phyloP scores from a whole-genome alignment of 2,113 vertebrate species.

The Romanogobio albipinnatus region DNA sequence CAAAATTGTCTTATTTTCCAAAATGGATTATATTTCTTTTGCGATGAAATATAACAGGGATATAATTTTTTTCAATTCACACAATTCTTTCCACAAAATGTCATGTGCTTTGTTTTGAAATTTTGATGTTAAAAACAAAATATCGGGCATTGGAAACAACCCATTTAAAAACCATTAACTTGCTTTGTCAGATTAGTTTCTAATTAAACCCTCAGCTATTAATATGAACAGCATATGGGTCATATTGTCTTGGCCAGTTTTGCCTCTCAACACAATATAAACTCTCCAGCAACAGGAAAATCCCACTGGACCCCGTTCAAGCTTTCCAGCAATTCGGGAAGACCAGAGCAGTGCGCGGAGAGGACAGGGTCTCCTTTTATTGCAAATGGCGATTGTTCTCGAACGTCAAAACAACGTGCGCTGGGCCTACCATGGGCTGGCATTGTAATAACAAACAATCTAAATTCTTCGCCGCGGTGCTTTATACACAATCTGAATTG shows the following conservation, averaged over 20 bases:
- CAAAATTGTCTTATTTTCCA: background rate
- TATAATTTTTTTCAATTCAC: background rate
- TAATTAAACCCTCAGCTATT: background rate
- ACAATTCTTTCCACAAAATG: background rate
- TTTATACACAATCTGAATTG: slow-evolving; percentile 63
- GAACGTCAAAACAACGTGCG: slow-evolving; percentile 68
- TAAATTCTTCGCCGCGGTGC: slow-evolving; percentile 56
- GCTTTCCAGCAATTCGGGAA: slow-evolving; percentile 54
- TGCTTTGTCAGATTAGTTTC: slow-evolving; percentile 3
- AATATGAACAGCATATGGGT: background rate
- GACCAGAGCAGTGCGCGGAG: slow-evolving; percentile 18
- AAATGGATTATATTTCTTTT: background rate
- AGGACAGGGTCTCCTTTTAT: slow-evolving; percentile 60
- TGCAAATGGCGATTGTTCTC: slow-evolving; percentile 70
- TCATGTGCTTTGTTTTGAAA: background rate
- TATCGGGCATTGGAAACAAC: background rate
- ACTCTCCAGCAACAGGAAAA: slow-evolving; percentile 41
- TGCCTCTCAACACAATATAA: slow-evolving; percentile 49
- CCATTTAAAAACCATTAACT: slow-evolving; percentile 4
- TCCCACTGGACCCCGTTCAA: background rate
- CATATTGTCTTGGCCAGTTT: background rate
- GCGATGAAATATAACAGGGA: background rate
- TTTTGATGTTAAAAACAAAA: background rate
- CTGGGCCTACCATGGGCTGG: slow-evolving; percentile 63
- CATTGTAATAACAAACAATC: slow-evolving; percentile 73